Conservation (phyloP, 2,888 invertebrate species). For the Leucania comma region DNA sequence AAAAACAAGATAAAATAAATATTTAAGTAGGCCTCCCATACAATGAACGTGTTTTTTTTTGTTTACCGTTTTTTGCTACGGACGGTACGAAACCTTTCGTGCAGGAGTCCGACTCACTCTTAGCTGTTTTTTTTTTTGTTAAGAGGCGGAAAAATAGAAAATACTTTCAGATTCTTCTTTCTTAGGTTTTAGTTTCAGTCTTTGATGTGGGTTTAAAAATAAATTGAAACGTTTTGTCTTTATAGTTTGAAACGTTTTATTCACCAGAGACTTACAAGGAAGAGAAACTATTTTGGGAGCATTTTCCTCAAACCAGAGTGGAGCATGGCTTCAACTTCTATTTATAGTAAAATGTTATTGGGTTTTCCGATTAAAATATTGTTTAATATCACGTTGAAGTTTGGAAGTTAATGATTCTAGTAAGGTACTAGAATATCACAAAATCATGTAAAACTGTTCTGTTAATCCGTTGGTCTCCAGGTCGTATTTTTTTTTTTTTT, state of each 20-base stretch:
- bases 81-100: too few relatives aligned
- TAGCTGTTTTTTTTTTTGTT: too few relatives aligned
- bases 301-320: neutral
- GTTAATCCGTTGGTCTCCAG: neutral
- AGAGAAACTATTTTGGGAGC: neutral
- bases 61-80: too few relatives aligned
- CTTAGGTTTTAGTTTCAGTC: constrained; percentile 1
- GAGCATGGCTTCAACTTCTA: too few relatives aligned
- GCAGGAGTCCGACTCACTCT: too few relatives aligned
- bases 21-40: too few relatives aligned
- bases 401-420: neutral
- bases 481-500: neutral
- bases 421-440: neutral
- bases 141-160: constrained; percentile 28
- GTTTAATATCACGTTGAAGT: neutral
- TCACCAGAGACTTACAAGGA: neutral
- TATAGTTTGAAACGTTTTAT: neutral
- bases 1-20: too few relatives aligned
- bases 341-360: too few relatives aligned
- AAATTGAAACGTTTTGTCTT: neutral
- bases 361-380: too few relatives aligned
- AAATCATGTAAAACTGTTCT: neutral
- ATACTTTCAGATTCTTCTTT: constrained; percentile 6
- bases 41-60: too few relatives aligned
- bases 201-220: constrained; percentile 10